These are phyloP conservation scores for Antheraea pernyi DNA, from an alignment of 1,140 invertebrate genomes.

Conservation along the genomic window DNA sequence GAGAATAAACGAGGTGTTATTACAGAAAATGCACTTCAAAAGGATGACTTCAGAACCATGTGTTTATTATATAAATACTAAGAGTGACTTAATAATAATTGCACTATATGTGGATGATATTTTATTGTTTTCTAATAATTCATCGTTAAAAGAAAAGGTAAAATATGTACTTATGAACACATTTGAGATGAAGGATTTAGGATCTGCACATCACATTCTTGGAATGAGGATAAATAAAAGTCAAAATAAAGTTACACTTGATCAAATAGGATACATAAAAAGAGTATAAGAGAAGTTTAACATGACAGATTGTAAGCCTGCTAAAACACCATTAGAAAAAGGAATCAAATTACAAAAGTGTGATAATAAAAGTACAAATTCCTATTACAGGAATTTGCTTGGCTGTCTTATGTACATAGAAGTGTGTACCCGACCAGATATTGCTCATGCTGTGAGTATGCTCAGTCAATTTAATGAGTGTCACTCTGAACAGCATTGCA, in stretches of 20 bases:
- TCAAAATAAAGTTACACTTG: slow-evolving; percentile 22
- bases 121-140: slow-evolving; percentile 6
- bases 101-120: slow-evolving; percentile 23
- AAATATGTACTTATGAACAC: background rate
- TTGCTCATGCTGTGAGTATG: slow-evolving; percentile 25
- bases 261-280: slow-evolving; percentile 18
- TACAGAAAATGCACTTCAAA: slow-evolving; percentile 1
- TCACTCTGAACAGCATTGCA: slow-evolving; percentile 1
- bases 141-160: background rate
- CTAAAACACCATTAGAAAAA: slow-evolving; percentile 23
- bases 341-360: slow-evolving; percentile 22
- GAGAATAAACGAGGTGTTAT: slow-evolving; percentile 21
- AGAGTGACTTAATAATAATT: slow-evolving; percentile 30
- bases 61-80: slow-evolving; percentile 5
- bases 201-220: too few relatives aligned
- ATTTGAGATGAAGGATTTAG: background rate
- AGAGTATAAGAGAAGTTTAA: slow-evolving; percentile 20
- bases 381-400: slow-evolving; percentile 24
- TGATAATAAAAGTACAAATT: background rate
- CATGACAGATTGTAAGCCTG: slow-evolving; percentile 29
- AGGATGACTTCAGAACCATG: slow-evolving; percentile 2
- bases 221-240: slow-evolving; percentile 13
- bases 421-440: slow-evolving; percentile 26
- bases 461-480: slow-evolving; percentile 36
- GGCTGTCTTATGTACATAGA: slow-evolving; percentile 6